Evolutionary conservation across 37 sponge, comb jelly and placozoan species (phyloP).

Genomic region (Agelas oroides): DNA sequence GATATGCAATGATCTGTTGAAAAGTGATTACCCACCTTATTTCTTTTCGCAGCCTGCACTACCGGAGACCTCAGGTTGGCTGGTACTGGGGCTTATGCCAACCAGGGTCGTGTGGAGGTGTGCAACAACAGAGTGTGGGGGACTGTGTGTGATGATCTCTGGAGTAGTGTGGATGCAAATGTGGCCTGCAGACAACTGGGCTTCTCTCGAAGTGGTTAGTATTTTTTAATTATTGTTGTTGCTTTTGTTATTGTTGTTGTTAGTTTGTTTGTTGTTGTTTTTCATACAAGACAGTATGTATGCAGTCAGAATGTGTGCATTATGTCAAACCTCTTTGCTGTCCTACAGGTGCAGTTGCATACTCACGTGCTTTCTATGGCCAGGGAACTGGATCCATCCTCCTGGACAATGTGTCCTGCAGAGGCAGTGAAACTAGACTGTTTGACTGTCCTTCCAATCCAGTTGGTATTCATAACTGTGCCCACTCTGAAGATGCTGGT

Average conservation of each 20-base stretch:
- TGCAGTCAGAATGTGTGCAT: not conserved
- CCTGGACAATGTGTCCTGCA: conserved; percentile 48
- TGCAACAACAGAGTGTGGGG: conserved; percentile 19
- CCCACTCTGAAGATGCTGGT: conserved; percentile 52
- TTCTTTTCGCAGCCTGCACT: too few relatives aligned
- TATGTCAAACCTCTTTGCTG: not conserved
- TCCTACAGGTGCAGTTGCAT: not conserved
- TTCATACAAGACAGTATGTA: not conserved
- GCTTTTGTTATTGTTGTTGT: too few relatives aligned
- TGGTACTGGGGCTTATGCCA: too few relatives aligned
- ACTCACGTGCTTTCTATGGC: conserved; percentile 19
- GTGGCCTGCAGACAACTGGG: conserved; percentile 52
- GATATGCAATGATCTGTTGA: too few relatives aligned
- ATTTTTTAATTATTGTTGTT: too few relatives aligned
- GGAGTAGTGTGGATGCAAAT: conserved; percentile 28
- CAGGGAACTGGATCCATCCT: conserved; percentile 27
- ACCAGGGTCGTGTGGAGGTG: conserved; percentile 44
- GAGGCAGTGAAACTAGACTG: conserved; percentile 31
- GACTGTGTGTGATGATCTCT: conserved; percentile 38
- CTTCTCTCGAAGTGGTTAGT: conserved; percentile 34
- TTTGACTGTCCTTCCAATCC: conserved; percentile 42
- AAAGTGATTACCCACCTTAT: too few relatives aligned
- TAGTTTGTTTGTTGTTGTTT: not conserved
- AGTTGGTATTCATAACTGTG: conserved; percentile 49
- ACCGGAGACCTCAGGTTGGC: too few relatives aligned